Base-by-base conservation (phyloP, 2,113 vertebrate species). In the Cheirogaleus medius region DNA sequence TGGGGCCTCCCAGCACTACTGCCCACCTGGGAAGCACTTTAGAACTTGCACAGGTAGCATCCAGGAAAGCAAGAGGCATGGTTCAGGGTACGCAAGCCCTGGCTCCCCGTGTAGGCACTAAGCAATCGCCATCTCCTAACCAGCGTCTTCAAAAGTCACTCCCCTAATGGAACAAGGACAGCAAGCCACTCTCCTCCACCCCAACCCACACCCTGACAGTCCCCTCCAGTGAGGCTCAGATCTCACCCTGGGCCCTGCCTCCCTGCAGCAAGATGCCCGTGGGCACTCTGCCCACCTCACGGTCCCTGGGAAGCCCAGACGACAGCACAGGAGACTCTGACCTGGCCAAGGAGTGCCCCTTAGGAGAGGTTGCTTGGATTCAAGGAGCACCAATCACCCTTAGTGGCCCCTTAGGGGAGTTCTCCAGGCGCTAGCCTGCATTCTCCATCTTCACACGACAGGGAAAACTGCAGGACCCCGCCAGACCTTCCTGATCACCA, bases 371-470 rank as follows among this genome's bases (percentile, higher is more conserved):
- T 34, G 39, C 83, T 54, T 37, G 21, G 39, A 71, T 82, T 56
- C 49, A 42, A n/a, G 13, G 27, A 32, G 68, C 84, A 47, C n/a
- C n/a, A 60, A 8, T 12, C 6, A 12, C 12, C 66, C 37, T 34
- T 42, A 49, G 47, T 23, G 60, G 27, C 13, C 54, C 52, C 64
- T 10, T 44, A 12, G 34, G 9, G 32, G 66, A 44, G 49, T 0
- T 44, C 42, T 27, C 27, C 8, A 29, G 47, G 44, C 20, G 66
- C 82, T 94, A 94, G 3, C 94, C 88, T 5, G 73, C 87, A 39
- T 78, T 91, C 82, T 95, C 94, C 94, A 95, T 94, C 87, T 95
- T 91, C 52, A 93, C 96, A 7, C 4, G 66, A 25, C 78, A 86
- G 5, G 74, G 47, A 37, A 58, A 64, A 18, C 66, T 39, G 66